These are phyloP conservation scores for Ceyx cyanopectus DNA, from an alignment of 2,113 vertebrate genomes.

Conservation along the genomic window DNA sequence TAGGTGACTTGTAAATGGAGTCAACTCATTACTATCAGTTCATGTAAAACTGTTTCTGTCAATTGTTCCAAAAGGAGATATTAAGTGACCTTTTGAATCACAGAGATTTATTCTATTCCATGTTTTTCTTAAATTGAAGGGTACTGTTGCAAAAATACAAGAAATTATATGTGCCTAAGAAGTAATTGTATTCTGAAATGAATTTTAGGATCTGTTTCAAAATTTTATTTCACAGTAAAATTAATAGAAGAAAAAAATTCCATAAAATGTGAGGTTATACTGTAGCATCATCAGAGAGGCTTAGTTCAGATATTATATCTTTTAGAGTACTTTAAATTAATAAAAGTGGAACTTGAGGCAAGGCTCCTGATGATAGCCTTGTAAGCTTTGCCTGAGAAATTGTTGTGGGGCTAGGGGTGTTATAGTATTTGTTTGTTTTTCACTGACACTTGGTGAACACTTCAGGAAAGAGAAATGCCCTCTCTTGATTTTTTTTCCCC, in stretches of 20 bases:
- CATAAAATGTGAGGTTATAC: constrained; percentile 20
- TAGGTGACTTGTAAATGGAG: neutral
- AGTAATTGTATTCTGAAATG: neutral
- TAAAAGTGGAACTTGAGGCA: neutral
- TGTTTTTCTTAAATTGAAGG: neutral
- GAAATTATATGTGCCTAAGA: neutral
- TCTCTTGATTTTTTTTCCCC: neutral
- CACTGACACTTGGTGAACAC: neutral
- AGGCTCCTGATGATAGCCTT: neutral
- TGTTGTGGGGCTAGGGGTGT: neutral
- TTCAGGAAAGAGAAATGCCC: constrained; percentile 17
- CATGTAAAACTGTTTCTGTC: neutral
- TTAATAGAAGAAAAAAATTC: neutral
- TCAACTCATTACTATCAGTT: neutral
- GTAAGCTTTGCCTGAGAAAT: neutral
- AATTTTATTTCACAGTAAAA: constrained; percentile 32
- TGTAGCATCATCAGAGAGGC: neutral
- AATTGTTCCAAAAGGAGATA: constrained; percentile 1
- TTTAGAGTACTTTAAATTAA: neutral
- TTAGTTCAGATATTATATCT: neutral
- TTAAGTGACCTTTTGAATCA: neutral
- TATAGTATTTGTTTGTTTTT: constrained; percentile 15
- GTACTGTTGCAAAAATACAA: neutral
- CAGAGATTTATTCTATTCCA: neutral
- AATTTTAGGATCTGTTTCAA: neutral